Percentiles rank a stretch among this genome's conserved stretches.
phyloP scores from a whole-genome alignment of 2,113 vertebrate genomes.

The Zosterops borbonicus region DNA sequence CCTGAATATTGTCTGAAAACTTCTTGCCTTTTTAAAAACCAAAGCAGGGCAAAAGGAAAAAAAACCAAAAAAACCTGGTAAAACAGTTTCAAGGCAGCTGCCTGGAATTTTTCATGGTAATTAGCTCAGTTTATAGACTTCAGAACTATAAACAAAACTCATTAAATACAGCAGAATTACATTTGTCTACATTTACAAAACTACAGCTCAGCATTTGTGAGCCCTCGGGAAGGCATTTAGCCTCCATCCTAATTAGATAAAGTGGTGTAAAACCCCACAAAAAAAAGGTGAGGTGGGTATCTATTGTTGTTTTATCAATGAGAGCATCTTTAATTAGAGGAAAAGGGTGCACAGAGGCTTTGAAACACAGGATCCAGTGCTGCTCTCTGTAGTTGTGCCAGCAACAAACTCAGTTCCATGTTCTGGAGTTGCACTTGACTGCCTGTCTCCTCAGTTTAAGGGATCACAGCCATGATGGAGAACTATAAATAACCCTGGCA shows the following conservation, averaged over 20 bases:
- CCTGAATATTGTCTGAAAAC: not conserved
- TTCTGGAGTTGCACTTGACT: constrained; percentile 6
- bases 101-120: constrained; percentile 17
- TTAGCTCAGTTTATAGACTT: constrained; percentile 45
- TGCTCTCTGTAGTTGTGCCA: constrained; percentile 23
- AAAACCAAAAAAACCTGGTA: not conserved
- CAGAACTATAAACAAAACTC: constrained; percentile 50
- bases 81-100: constrained; percentile 16
- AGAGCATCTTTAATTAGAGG: constrained; percentile 17
- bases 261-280: not conserved
- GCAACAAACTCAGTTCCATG: not conserved
- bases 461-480: not conserved
- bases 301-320: constrained; percentile 40
- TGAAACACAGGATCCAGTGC: constrained; percentile 43
- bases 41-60: not conserved
- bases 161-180: constrained; percentile 59
- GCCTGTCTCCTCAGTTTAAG: constrained; percentile 2
- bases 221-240: not conserved
- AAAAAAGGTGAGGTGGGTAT: not conserved
- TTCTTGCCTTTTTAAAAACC: not conserved
- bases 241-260: constrained; percentile 41
- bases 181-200: constrained; percentile 54
- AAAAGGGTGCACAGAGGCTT: constrained; percentile 16
- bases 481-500: not conserved
- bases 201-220: constrained; percentile 45